A percentile compares a stretch with the other conserved stretches of the same genome.
These are phyloP conservation scores for Druceiella hillmani DNA, from an alignment of 2,888 invertebrate species.

Conservation along the genomic window DNA sequence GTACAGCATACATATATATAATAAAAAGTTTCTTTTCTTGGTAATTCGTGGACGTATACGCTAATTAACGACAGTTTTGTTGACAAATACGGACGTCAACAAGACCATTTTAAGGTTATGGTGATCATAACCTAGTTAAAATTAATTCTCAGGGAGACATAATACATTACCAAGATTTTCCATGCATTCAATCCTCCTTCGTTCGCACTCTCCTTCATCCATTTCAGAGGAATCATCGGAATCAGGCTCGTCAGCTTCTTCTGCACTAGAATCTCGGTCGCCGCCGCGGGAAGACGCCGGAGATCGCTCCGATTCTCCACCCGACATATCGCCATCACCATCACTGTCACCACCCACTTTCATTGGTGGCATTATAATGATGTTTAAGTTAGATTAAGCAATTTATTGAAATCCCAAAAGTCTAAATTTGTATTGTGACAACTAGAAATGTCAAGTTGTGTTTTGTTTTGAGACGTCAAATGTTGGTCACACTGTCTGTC, in stretches of 20 bases:
- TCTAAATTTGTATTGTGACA: no score
- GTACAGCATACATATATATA: no score
- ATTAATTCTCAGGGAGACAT: no score
- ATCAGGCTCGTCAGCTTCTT: constrained; percentile 74
- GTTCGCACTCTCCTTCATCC: constrained; percentile 89
- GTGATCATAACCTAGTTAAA: no score
- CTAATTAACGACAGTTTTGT: no score
- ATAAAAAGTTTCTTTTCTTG: no score
- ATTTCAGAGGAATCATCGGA: constrained; percentile 85
- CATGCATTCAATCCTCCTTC: constrained; percentile 73
- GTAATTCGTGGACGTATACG: no score
- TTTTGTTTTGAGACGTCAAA: constrained; percentile 8
- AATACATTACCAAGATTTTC: constrained; percentile 61
- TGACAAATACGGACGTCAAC: no score
- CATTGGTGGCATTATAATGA: constrained; percentile 57
- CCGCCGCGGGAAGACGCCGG: constrained; percentile 62
- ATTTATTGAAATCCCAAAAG: constrained; percentile 2
- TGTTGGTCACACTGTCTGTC: constrained; percentile 6
- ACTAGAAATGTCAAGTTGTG: no score
- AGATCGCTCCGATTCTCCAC: constrained; percentile 63
- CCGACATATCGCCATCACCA: constrained; percentile 62
- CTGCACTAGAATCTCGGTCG: constrained; percentile 66
- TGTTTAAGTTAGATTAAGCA: constrained; percentile 8
- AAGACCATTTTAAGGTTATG: no score
- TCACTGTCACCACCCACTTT: constrained; percentile 60